Conservation (phyloP, 1,140 invertebrate genomes). For the Lineus longissimus region DNA sequence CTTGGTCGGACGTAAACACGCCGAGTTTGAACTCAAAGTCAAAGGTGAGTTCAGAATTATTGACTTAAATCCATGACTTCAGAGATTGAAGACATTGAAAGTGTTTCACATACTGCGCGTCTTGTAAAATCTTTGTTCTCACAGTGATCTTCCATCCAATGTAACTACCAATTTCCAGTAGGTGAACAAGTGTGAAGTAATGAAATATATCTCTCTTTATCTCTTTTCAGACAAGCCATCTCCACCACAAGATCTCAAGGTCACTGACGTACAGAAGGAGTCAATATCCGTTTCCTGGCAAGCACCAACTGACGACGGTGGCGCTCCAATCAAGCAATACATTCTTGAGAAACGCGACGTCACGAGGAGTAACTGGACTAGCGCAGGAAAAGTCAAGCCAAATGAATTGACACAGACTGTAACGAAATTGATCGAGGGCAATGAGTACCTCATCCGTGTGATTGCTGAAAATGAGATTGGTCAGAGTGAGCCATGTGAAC, state of each 20-base stretch:
- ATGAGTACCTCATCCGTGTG: slow-evolving; percentile 93
- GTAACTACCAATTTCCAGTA: no score
- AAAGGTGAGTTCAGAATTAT: slow-evolving; percentile 30
- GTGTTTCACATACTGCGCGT: no score
- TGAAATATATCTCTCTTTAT: no score
- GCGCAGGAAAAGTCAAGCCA: slow-evolving; percentile 63
- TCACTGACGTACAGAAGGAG: slow-evolving; percentile 88
- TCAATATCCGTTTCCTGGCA: slow-evolving; percentile 91
- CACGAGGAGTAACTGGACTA: slow-evolving; percentile 91
- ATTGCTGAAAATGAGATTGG: slow-evolving; percentile 84
- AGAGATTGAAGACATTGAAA: no score
- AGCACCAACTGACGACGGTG: slow-evolving; percentile 85
- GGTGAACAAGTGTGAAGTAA: no score
- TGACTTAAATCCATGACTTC: no score
- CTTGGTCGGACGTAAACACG: slow-evolving; percentile 36
- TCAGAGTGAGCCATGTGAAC: slow-evolving; percentile 55
- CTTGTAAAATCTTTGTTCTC: no score
- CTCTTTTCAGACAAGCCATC: slow-evolving; percentile 73
- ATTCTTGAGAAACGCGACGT: slow-evolving; percentile 85
- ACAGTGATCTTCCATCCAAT: no score
- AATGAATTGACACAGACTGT: slow-evolving; percentile 50
- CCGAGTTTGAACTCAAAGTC: slow-evolving; percentile 43
- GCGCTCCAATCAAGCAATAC: slow-evolving; percentile 79
- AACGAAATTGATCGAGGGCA: slow-evolving; percentile 66
- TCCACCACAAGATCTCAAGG: slow-evolving; percentile 79